Evolutionary conservation across 2,113 vertebrate species (phyloP), one percentile per base, ranked within the genome.

Genomic region (Mixornis gularis): DNA sequence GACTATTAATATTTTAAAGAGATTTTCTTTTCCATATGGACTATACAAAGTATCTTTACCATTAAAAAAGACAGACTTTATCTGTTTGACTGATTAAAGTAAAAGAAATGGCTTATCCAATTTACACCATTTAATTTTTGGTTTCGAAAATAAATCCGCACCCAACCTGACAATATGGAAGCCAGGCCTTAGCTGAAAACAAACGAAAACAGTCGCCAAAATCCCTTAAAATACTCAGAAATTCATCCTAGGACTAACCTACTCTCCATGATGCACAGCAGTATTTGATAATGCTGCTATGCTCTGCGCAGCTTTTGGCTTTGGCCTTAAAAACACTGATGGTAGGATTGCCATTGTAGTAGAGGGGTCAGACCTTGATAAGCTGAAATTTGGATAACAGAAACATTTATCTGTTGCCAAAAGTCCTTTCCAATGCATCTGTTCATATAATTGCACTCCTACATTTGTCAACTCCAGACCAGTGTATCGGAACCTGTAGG

Each of bases 121-220:
- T 83, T 92, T 72, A 88, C 73, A 48, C 12, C 2, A 68, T 79
- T 92, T 89, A 55, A 12, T 34, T 51, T 86, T 79, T 44, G 20
- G 8, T 77, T 94, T 85, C 69, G 52, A 95, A 97, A 96, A 91
- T 78, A 92, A 94, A 89, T 70, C 17, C 48, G 77, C 41, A 72
- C 43, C 55, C 46, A 88, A 34, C 40, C n/a, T 77, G 55, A 53
- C 18, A 44, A 60, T 38, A 65, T 25, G 68, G 87, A 93, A 59
- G 44, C 14, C 41, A 95, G 25, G 19, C 41, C 91, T 90, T n/a
- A 73, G 29, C 68, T 80, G 41, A 74, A 89, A 85, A 70, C 17
- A 79, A 82, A 92, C 46, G 32, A 64, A 79, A 94, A 80, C 12
- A 59, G 12, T 46, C 19, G 53, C 30, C 48, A 52, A 94, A 83